A percentile compares a stretch with the other conserved stretches of the same genome.
Evolutionary conservation across 2,888 invertebrate species (phyloP).

Genomic region (Volucella zonaria): DNA sequence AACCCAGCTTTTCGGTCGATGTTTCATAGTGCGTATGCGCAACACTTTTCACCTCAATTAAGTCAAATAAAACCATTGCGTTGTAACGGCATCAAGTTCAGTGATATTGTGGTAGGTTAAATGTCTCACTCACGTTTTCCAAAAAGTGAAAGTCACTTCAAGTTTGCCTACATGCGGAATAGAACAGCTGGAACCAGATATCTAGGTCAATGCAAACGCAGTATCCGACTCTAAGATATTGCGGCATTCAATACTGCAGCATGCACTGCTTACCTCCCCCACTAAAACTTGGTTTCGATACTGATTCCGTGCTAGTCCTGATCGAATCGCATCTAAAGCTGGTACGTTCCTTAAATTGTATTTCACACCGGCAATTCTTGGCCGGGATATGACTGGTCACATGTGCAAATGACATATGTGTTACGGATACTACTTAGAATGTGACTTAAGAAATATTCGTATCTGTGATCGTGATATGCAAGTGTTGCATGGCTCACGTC

Average conservation of each 20-base stretch:
- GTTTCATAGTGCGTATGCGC: conserved; percentile 44
- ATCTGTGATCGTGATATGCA: conserved; percentile 26
- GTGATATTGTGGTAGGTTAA: conserved; percentile 36
- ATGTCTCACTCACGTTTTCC: neutral
- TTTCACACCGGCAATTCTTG: conserved; percentile 27
- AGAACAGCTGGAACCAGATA: conserved; percentile 15
- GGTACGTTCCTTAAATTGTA: conserved; percentile 51
- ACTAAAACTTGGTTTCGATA: no score
- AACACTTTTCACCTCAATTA: conserved; percentile 20
- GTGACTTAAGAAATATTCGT: neutral
- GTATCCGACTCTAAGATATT: neutral
- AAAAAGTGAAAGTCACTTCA: conserved; percentile 54
- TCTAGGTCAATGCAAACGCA: conserved; percentile 63
- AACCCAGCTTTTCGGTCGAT: neutral
- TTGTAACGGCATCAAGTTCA: conserved; percentile 52
- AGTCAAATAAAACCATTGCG: neutral
- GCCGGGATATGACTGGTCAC: neutral
- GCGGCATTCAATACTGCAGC: neutral
- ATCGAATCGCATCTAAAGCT: conserved; percentile 39
- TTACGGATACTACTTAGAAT: no score
- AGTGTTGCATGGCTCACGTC: conserved; percentile 36
- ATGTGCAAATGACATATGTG: no score
- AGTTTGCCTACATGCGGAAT: conserved; percentile 27
- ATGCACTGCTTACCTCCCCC: conserved; percentile 51
- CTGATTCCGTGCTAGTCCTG: conserved; percentile 32